Evolutionary conservation across 1,140 invertebrate species (phyloP).

Genomic region (Musca vetustissima): DNA sequence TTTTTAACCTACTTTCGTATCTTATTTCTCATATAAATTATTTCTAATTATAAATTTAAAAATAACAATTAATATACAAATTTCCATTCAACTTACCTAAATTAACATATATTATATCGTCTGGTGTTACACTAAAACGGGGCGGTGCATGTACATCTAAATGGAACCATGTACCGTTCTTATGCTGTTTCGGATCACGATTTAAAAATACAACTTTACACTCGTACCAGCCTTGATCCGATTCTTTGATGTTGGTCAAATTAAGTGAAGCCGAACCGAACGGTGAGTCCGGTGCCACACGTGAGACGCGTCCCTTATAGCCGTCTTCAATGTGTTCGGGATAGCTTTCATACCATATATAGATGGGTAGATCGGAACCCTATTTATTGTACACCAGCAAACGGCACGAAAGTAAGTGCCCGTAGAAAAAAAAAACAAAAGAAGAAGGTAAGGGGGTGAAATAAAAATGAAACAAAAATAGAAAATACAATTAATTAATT

Average conservation of each 20-base stretch:
- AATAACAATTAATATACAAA: too few relatives aligned
- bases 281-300: conserved; percentile 81
- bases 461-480: conserved; percentile 21
- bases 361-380: conserved; percentile 91
- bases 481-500: conserved; percentile 1
- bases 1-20: too few relatives aligned
- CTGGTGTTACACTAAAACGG: conserved; percentile 86
- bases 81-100: conserved; percentile 60
- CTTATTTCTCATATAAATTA: too few relatives aligned
- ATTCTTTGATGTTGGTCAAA: conserved; percentile 87
- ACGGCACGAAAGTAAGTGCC: too few relatives aligned
- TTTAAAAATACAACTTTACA: conserved; percentile 96
- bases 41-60: too few relatives aligned
- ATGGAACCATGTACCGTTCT: conserved; percentile 96
- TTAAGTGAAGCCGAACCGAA: conserved; percentile 90
- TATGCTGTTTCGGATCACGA: conserved; percentile 82
- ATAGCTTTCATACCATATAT: conserved; percentile 97
- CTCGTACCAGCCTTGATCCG: conserved; percentile 96
- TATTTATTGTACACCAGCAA: too few relatives aligned
- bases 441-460: neutral
- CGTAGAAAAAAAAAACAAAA: too few relatives aligned
- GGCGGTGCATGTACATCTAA: conserved; percentile 94
- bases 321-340: conserved; percentile 90
- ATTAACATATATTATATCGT: conserved; percentile 94
- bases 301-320: conserved; percentile 86